Evolutionary conservation across 2,888 invertebrate genomes (phyloP).

Genomic region (Lissocephala sabroskyi): DNA sequence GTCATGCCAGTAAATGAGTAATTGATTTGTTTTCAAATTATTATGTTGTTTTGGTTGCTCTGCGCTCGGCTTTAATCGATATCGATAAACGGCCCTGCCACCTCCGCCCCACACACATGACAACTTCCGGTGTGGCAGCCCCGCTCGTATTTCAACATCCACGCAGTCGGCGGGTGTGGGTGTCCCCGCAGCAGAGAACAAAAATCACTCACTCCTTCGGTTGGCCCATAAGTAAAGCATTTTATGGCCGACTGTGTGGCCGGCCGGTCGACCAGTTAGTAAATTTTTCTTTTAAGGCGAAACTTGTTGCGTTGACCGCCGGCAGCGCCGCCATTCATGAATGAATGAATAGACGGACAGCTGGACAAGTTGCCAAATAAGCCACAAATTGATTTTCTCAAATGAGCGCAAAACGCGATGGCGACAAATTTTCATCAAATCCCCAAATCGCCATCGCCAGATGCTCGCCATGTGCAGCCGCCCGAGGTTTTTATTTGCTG

Average conservation of each 20-base stretch:
- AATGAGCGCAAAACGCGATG: slow-evolving; percentile 25
- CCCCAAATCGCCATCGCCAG: neutral
- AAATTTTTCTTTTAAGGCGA: slow-evolving; percentile 66
- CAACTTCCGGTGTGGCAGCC: slow-evolving; percentile 61
- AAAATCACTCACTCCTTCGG: slow-evolving; percentile 40
- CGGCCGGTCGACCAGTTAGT: slow-evolving; percentile 50
- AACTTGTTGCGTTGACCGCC: slow-evolving; percentile 58
- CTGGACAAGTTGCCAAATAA: slow-evolving; percentile 34
- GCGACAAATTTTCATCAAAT: neutral
- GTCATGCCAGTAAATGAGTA: slow-evolving; percentile 7
- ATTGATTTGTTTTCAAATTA: slow-evolving; percentile 62
- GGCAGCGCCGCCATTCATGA: slow-evolving; percentile 58
- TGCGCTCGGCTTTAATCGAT: neutral
- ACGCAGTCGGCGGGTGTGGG: slow-evolving; percentile 36
- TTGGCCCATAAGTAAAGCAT: slow-evolving; percentile 31
- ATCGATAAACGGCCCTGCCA: slow-evolving; percentile 1
- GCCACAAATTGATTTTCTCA: slow-evolving; percentile 47
- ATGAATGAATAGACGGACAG: slow-evolving; percentile 35
- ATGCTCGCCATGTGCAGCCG: neutral
- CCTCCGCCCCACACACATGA: slow-evolving; percentile 63
- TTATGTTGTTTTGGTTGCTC: slow-evolving; percentile 18
- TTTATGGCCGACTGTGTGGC: slow-evolving; percentile 37
- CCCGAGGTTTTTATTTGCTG: neutral
- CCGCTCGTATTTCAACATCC: slow-evolving; percentile 55
- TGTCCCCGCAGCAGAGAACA: slow-evolving; percentile 32